Evolutionary conservation across 2,797 vertebrate genomes (phyloP), one percentile per base, ranked within the genome.

Genomic region (Liparis tanakae): DNA sequence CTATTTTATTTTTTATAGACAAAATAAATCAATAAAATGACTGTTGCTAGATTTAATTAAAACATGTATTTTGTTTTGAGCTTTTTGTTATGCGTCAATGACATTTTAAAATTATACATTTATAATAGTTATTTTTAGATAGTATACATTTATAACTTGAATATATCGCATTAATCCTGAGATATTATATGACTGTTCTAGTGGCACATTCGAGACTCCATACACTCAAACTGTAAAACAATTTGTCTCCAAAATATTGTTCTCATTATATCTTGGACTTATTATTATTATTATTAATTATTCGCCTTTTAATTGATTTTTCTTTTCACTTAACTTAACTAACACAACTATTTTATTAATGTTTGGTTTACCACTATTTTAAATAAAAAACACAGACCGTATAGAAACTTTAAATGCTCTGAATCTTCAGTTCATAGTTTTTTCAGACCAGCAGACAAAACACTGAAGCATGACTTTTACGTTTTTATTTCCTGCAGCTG

Each of bases 231-330:
- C 25, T 59, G 6, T 56, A 39, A 51, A 0, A 10, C 46, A 20
- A 22, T 8, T 30, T 59, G 36, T 72, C 25, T 46, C 3, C 18
- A 43, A 10, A 43, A 30, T 48, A 4, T 53, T 68, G 54, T 67
- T 57, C 0, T 54, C 57, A 54, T 69, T 30, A 22, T 10, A 22
- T 58, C 33, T 62, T 37, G 4, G 34, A 64, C 10, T n/a, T n/a
- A n/a, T n/a, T n/a, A n/a, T n/a, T n/a, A n/a, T n/a, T n/a, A n/a
- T n/a, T n/a, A n/a, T n/a, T n/a, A n/a, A n/a, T n/a, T n/a, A n/a
- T n/a, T n/a, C n/a, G n/a, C n/a, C n/a, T n/a, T 58, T 56, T 71
- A 12, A 71, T n/a, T n/a, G n/a, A 74, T 22, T 41, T 14, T 41
- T 59, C 20, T 60, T 54, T 57, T 43, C 18, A 58, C 48, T 60